Evolutionary conservation across 2,797 vertebrate genomes (phyloP), one percentile per base, ranked within the genome.

Genomic region (Coendou prehensilis): DNA sequence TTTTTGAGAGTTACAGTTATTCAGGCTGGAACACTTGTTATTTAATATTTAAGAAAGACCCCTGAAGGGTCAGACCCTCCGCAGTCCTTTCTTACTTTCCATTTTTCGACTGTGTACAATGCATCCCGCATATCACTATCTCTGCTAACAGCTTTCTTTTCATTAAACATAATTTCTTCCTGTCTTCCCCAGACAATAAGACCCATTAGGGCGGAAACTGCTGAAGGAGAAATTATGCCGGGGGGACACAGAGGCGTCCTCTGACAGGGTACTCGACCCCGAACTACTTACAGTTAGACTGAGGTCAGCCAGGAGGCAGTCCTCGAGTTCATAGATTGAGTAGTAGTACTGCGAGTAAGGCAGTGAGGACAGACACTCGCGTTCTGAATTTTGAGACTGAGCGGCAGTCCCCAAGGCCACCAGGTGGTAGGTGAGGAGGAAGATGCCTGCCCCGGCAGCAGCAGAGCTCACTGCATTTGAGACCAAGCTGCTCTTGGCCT

Each of bases 241-340:
- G 5, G 5, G 14, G 22, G 37, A 80, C 41, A 47, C 4, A 13
- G 15, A n/a, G 33, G 33, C 69, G 64, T 87, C 61, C 63, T n/a
- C 20, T 17, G 23, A n/a, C 83, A 81, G 59, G 57, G 87, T 37
- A 8, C 22, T 91, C 22, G n/a, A 1, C 69, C 83, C 41, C n/a
- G 79, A 93, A 61, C 26, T 54, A 73, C 96, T 96, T 91, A 97
- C 95, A 9, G 37, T 89, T 54, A 95, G 59, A n/a, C 83, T 71
- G 54, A 59, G 33, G 1, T 20, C 1, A 2, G 57, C 61, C 80
- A 78, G 71, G 63, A 73, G 63, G 76, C 91, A 93, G 11, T 84
- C 89, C 57, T 86, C 45, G 37, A 45, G 41, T 33, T 95, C 75
- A 14, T 71, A 20, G 3, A 17, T 17, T 4, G 63, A 52, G 13